These are phyloP conservation scores for Pampus argenteus DNA, from an alignment of 2,797 vertebrate genomes.

Conservation along the genomic window DNA sequence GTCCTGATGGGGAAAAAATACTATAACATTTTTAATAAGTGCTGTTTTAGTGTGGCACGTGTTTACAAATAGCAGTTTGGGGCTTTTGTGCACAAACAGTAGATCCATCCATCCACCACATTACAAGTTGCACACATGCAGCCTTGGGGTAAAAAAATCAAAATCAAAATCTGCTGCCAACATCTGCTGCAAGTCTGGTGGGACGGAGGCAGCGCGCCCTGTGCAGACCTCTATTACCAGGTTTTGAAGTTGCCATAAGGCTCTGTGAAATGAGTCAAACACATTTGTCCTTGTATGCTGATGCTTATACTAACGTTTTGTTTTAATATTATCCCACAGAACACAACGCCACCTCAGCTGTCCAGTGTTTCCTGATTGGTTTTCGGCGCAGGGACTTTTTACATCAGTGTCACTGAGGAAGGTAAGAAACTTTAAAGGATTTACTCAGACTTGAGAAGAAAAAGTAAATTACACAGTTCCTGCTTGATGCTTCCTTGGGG, in stretches of 20 bases:
- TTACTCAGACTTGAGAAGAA: not conserved
- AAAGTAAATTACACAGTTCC: not conserved
- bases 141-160: not conserved
- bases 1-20: constrained; percentile 1
- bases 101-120: not conserved
- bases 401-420: not conserved
- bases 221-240: constrained; percentile 38
- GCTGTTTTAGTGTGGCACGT: not conserved
- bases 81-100: constrained; percentile 16
- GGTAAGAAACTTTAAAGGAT: not conserved
- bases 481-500: constrained; percentile 11
- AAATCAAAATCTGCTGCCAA: constrained; percentile 5
- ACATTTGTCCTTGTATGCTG: not conserved
- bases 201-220: constrained; percentile 6
- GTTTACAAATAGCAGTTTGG: constrained; percentile 12
- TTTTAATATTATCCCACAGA: not conserved
- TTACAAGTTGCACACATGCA: constrained; percentile 2
- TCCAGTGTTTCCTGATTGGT: not conserved
- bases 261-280: constrained; percentile 19
- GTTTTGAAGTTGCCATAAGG: constrained; percentile 30
- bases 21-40: constrained; percentile 1
- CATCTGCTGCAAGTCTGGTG: constrained; percentile 49
- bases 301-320: constrained; percentile 2
- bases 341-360: constrained; percentile 9
- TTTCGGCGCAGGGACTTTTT: not conserved